Base-by-base conservation (phyloP, 53 echinoderm and acorn worm genomes). In the Patiria pectinifera region DNA sequence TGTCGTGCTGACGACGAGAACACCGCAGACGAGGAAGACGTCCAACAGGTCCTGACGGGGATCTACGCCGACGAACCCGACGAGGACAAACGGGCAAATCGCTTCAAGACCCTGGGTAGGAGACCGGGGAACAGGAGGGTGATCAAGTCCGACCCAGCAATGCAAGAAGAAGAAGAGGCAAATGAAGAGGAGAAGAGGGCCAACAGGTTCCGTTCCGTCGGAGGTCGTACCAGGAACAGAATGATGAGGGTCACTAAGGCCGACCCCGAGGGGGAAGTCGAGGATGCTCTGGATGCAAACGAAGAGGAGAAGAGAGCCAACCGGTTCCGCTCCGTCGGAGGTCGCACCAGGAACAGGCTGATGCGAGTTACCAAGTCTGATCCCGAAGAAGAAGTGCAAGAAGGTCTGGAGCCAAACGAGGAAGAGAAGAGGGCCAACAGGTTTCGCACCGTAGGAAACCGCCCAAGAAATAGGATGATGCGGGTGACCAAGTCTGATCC, bases 301-400 rank as follows among this genome's bases (percentile, higher is more conserved):
- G 92, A 92, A 2, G 92, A 92, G 19, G 84, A 92, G 45, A 92
- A 92, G 63, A 70, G 92, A 14, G 92, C 45, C 16, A 92, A 92
- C 76, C 10, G 21, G 24, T 47, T 58, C 35, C 84, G 71, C 18
- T 66, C 44, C 25, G 13, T 26, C 8, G n/a, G 86, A 11, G 63
- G 86, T 25, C 66, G 86, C 35, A 18, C 78, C 1, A 48, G 79
- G 46, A 46, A 46, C 3, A 71, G 92, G 22, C 15, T 49, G 24
- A 78, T 72, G 76, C 62, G 92, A 22, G 61, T 75, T 24, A 77
- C 84, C 60, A 84, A 92, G 78, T 83, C 70, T 18, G 91, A 53
- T 53, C 53, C 53, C 53, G 53, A 91, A 12, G 69, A 24, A 8
- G 91, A 82, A 4, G 83, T 25, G 25, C 71, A 91, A 16, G 91